Conservation (phyloP, 1,140 invertebrate genomes). For the Hylyphantes graminicola region DNA sequence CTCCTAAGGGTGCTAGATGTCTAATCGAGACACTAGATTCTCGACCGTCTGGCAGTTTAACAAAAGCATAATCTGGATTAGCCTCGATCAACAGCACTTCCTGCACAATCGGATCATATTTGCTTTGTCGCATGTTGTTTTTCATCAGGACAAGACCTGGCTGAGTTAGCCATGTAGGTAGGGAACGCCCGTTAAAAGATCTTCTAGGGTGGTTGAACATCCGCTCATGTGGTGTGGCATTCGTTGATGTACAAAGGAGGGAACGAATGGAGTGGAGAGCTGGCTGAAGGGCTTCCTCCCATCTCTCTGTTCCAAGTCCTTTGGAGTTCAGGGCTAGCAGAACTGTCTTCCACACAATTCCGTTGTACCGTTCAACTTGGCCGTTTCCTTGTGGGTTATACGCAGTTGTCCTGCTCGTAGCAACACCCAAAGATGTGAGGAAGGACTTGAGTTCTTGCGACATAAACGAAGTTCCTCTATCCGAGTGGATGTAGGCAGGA, state of each 20-base stretch:
- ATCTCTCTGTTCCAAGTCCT: slow-evolving; percentile 12
- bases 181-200: neutral
- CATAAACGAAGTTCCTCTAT: slow-evolving; percentile 61
- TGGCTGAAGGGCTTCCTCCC: slow-evolving; percentile 15
- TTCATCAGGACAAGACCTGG: slow-evolving; percentile 2
- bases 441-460: slow-evolving; percentile 61
- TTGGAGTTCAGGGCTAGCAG: slow-evolving; percentile 46
- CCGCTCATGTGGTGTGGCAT: slow-evolving; percentile 50
- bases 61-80: neutral
- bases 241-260: slow-evolving; percentile 50
- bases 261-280: slow-evolving; percentile 46
- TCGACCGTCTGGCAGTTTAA: neutral
- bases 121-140: neutral
- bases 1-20: neutral
- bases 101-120: neutral
- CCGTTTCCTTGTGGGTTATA: slow-evolving; percentile 59
- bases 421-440: slow-evolving; percentile 36
- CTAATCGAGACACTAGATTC: neutral
- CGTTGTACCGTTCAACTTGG: slow-evolving; percentile 60
- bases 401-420: slow-evolving; percentile 55
- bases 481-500: slow-evolving; percentile 62
- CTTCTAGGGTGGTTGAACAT: slow-evolving; percentile 17
- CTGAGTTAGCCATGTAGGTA: slow-evolving; percentile 14
- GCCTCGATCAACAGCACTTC: neutral
- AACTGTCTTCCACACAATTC: slow-evolving; percentile 62